phyloP scores from a whole-genome alignment of 2,113 vertebrate genomes.

The Gymnobelideus leadbeateri region DNA sequence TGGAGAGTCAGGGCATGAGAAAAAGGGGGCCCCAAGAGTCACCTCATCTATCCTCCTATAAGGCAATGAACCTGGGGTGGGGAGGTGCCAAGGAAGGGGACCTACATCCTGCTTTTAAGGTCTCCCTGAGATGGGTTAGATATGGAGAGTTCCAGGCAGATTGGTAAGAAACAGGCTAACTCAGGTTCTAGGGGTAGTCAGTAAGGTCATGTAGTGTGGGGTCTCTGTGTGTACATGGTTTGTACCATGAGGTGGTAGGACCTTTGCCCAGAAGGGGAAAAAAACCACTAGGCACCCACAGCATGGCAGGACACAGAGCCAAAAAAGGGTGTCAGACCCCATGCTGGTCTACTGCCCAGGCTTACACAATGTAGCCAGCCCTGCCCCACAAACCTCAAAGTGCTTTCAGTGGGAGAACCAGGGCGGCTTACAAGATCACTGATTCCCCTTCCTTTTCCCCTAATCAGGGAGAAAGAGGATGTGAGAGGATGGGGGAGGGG shows the following conservation, averaged over 20 bases:
- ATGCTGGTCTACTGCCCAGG: neutral
- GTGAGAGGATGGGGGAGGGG: neutral
- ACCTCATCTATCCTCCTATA: neutral
- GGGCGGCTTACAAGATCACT: too few species aligned
- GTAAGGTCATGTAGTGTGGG: too few species aligned
- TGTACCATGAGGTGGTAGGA: too few species aligned
- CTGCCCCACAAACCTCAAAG: neutral
- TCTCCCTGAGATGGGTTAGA: neutral
- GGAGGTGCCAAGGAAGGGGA: neutral
- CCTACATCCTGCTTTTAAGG: neutral
- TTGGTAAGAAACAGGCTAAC: neutral
- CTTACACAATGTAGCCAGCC: neutral
- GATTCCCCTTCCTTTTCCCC: neutral
- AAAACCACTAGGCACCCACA: too few species aligned
- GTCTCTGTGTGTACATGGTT: too few species aligned
- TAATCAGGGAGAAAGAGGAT: neutral
- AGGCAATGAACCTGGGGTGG: neutral
- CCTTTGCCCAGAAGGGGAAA: too few species aligned
- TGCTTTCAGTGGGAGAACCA: neutral
- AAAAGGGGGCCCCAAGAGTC: neutral
- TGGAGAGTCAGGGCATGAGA: neutral
- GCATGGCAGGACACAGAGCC: too few species aligned
- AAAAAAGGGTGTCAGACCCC: neutral
- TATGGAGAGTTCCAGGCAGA: neutral
- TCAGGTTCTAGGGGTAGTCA: too few species aligned